Percentiles rank a stretch among this genome's conserved stretches.
Evolutionary conservation across 2,113 vertebrate genomes (phyloP).

Genomic region (Vicugna pacos): DNA sequence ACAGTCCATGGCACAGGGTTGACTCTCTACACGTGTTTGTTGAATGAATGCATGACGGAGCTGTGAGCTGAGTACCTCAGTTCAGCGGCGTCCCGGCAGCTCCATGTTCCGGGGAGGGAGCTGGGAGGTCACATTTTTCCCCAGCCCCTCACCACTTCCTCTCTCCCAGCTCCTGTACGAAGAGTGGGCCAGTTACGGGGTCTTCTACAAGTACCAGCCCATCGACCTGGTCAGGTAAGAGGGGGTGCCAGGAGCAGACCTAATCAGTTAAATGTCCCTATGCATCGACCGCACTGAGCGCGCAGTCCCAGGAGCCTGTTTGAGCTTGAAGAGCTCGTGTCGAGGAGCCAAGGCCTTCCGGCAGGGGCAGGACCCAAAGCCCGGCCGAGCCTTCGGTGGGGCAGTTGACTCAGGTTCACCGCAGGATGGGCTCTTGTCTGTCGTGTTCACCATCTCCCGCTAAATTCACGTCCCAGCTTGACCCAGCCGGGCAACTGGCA

Average conservation of each 20-base stretch:
- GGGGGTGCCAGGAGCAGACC: rapidly evolving
- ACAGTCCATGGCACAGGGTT: rapidly evolving
- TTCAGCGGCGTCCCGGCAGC: background rate
- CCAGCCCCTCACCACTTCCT: background rate
- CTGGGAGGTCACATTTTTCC: rapidly evolving
- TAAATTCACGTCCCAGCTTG: rapidly evolving
- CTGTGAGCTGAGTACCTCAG: rapidly evolving
- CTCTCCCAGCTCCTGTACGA: slow-evolving; percentile 93
- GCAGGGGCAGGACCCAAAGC: background rate
- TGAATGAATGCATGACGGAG: background rate
- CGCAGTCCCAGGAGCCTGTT: background rate
- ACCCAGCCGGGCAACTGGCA: rapidly evolving
- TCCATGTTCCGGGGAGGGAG: too few relatives aligned
- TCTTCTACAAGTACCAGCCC: slow-evolving; percentile 98
- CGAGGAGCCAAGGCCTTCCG: background rate
- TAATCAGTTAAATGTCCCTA: rapidly evolving
- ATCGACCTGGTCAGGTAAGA: slow-evolving; percentile 96
- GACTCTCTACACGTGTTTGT: rapidly evolving
- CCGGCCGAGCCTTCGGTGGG: background rate
- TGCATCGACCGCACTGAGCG: rapidly evolving
- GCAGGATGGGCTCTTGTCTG: rapidly evolving
- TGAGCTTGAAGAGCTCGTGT: background rate
- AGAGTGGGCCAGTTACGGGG: slow-evolving; percentile 97
- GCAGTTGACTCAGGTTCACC: rapidly evolving
- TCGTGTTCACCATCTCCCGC: rapidly evolving